Base-by-base conservation (phyloP, 2,113 vertebrate genomes). In the Clarias batrachus region DNA sequence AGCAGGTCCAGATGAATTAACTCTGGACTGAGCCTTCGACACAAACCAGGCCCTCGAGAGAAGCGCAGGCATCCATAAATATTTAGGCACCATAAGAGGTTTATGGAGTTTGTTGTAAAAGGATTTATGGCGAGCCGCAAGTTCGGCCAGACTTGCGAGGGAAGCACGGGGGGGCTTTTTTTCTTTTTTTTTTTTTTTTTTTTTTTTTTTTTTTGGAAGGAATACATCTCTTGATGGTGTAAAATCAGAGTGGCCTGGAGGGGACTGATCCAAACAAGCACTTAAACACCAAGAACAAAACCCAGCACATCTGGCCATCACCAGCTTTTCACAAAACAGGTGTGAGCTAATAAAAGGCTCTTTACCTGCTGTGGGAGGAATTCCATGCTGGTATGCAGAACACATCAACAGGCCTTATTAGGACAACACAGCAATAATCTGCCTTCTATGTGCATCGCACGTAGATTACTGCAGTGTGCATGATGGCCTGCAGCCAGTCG, bases 91-190 rank as follows among this genome's bases (percentile, higher is more conserved):
- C 92, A 91, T 76, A 93, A 94, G 94, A 94, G 93, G 92, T 96
- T 94, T 94, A 94, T 95, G 91, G 94, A 94, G 94, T 95, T 94
- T 95, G 93, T 95, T 94, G 92, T 95, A 93, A 95, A 94, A 94
- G 92, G 94, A 95, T 95, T 95, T 95, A 95, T 94, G 90, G 90
- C 89, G 85, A 91, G 90, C 91, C 87, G 85, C 86, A 90, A 93
- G 92, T 92, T 91, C 66, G 91, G 91, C 93, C 92, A 91, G 92
- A 92, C 74, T 86, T 80, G 81, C 12, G 77, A 79, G 83, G 83
- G 52, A 62, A 68, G 71, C 71, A 62, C 48, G 48, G 63, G 33
- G 74, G 59, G 83, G 81, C 33, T 52, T 77, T 74, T 82, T 48
- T 8, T 0, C 8, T 48, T 8, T 8, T 6, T 48, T 6, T 33